A percentile compares a stretch with the other conserved stretches of the same genome.
phyloP scores from a whole-genome alignment of 2,888 invertebrate species.

The Linhomoeus sp. region DNA sequence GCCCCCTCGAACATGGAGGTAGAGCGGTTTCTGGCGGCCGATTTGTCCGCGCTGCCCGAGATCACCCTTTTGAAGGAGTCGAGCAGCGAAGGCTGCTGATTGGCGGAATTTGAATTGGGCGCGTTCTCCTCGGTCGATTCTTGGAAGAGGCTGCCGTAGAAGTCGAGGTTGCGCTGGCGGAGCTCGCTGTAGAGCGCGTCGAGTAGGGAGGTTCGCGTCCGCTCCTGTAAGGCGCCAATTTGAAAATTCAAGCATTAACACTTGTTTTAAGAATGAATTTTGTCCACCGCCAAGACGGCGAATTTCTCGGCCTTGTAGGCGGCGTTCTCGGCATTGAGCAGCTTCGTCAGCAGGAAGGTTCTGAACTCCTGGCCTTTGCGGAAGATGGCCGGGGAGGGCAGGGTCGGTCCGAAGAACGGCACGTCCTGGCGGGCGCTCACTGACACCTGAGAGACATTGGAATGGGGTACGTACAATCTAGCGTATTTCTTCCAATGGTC shows the following conservation, averaged over 20 bases:
- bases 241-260: too few relatives aligned
- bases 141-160: constrained; percentile 48
- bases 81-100: constrained; percentile 43
- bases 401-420: constrained; percentile 83
- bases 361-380: constrained; percentile 50
- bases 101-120: background rate
- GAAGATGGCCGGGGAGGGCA: constrained; percentile 76
- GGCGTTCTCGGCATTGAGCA: constrained; percentile 91
- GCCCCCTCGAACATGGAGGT: too few relatives aligned
- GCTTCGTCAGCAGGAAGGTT: constrained; percentile 83
- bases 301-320: constrained; percentile 97
- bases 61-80: constrained; percentile 57
- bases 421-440: constrained; percentile 90
- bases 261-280: too few relatives aligned
- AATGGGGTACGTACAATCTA: too few relatives aligned
- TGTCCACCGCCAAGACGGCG: constrained; percentile 73
- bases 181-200: constrained; percentile 71
- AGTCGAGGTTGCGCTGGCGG: constrained; percentile 64
- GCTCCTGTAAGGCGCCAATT: too few relatives aligned
- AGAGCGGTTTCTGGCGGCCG: too few relatives aligned
- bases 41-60: too few relatives aligned
- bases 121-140: constrained; percentile 11
- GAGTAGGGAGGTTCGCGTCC: constrained; percentile 69
- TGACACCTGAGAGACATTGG: constrained; percentile 48
- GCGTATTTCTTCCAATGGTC: too few relatives aligned